These are phyloP conservation scores for Nephrotoma appendiculata DNA, from an alignment of 2,888 invertebrate species.

Conservation along the genomic window DNA sequence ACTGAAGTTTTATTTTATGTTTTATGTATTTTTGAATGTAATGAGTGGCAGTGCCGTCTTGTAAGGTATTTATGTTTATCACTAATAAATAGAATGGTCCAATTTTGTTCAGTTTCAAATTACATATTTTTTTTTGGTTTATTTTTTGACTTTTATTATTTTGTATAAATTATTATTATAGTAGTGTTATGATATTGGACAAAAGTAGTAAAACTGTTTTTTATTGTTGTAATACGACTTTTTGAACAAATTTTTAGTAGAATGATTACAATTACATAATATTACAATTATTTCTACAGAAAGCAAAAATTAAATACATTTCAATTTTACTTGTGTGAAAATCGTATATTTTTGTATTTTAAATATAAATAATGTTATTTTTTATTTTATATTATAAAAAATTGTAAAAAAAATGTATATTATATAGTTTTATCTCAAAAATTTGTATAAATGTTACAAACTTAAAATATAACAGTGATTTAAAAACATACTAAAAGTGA, in stretches of 20 bases:
- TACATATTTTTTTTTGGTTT: not conserved
- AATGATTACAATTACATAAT: not conserved
- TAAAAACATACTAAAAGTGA: not conserved
- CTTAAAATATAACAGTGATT: not conserved
- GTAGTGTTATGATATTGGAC: not conserved
- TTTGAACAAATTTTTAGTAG: not conserved
- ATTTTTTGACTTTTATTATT: not conserved
- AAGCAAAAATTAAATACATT: not conserved
- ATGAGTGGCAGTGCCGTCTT: not conserved
- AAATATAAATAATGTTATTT: not conserved
- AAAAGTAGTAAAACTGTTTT: not conserved
- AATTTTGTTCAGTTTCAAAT: not conserved
- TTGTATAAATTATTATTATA: not conserved
- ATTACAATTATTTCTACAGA: not conserved
- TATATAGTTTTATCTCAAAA: not conserved
- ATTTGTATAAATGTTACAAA: not conserved
- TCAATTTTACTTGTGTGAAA: not conserved
- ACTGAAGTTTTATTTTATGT: not conserved
- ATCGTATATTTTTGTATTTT: not conserved
- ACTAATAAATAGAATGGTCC: not conserved
- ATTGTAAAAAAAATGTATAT: not conserved
- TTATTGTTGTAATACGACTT: not conserved
- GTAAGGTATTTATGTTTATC: not conserved
- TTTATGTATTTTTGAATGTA: not conserved
- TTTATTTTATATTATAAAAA: not conserved